Base-by-base conservation (phyloP, 2,113 vertebrate species). In the Pionites leucogaster region DNA sequence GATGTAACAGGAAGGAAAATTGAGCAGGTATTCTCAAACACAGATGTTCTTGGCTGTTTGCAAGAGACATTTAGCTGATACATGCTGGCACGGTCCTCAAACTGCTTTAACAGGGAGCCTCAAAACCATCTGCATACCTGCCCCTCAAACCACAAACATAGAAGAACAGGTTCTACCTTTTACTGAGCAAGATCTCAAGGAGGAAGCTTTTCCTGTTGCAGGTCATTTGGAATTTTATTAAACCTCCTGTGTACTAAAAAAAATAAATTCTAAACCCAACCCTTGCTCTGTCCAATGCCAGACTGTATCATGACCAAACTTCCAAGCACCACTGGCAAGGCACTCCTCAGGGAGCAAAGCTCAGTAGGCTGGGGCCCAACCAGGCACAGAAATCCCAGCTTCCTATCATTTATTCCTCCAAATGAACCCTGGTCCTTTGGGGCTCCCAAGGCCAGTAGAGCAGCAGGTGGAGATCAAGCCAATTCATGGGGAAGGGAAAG, bases 381-480 rank as follows among this genome's bases (percentile, higher is more conserved):
- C 64, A 88, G 80, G 16, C 52, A 1, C 6, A 64, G 74, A 82
- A 87, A 84, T 53, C n/a, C 69, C 16, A 5, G 20, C 41, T 93
- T 92, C 44, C 67, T 37, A 72, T 69, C 20, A 57, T 55, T 87
- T 84, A 79, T 70, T 93, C 53, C n/a, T 74, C 83, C 88, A 39
- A 86, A 86, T 67, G 52, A 96, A 68, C 20, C 53, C 29, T 59
- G 74, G 65, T 94, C 95, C 86, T 86, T 22, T 72, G 91, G 86
- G 96, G 11, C 12, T 89, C 23, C 37, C 35, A 64, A 76, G 23
- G 86, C 80, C 7, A 4, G 75, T 64, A 70, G 23, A 82, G 78
- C 31, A 94, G 88, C 91, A 93, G 77, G 80, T 93, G 59, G 53
- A 91, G 37, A 76, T 59, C 17, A 85, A 33, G 37, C 41, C 53